A percentile compares a stretch with the other conserved stretches of the same genome.
phyloP scores from a whole-genome alignment of 2,113 vertebrate genomes.

The Phalacrocorax carbo region DNA sequence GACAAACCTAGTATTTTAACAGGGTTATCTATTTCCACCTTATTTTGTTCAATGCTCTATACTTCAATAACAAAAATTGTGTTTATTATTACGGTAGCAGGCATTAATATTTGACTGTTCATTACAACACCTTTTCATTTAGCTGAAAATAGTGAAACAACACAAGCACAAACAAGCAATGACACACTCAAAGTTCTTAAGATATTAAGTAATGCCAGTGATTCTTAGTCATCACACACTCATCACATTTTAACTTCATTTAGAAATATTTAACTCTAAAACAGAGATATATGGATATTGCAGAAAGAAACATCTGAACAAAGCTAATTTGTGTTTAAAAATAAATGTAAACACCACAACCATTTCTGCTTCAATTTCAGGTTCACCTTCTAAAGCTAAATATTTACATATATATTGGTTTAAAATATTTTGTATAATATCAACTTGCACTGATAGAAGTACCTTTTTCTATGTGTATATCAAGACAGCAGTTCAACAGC shows the following conservation, averaged over 20 bases:
- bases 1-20: neutral
- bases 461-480: neutral
- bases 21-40: neutral
- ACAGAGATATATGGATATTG: neutral
- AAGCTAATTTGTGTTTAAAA: neutral
- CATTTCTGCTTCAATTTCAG: neutral
- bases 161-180: neutral
- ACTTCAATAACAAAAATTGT: neutral
- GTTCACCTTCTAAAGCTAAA: neutral
- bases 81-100: neutral
- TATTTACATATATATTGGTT: neutral
- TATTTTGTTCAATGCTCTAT: neutral
- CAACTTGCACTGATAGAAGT: neutral
- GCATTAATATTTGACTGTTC: neutral
- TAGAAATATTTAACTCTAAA: neutral
- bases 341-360: neutral
- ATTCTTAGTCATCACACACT: neutral
- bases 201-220: neutral
- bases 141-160: neutral
- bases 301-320: neutral
- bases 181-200: neutral
- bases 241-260: neutral
- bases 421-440: neutral
- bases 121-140: neutral
- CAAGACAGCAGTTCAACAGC: neutral